Evolutionary conservation across 2,797 vertebrate genomes (phyloP).

Genomic region (Australoheros facetus): DNA sequence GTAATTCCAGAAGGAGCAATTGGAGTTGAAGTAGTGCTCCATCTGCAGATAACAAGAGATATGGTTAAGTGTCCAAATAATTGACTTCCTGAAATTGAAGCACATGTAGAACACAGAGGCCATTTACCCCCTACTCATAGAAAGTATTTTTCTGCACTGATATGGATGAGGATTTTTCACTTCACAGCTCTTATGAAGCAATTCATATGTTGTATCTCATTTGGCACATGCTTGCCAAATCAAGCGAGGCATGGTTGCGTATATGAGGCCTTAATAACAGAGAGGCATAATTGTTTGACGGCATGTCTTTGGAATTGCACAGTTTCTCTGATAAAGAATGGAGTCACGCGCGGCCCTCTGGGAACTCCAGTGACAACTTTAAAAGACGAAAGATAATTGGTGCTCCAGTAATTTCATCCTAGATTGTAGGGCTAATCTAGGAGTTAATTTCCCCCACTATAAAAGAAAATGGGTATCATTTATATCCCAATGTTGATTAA

Average conservation of each 20-base stretch:
- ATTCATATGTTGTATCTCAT: constrained; percentile 77
- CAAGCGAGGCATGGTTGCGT: constrained; percentile 71
- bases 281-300: constrained; percentile 82
- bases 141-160: constrained; percentile 70
- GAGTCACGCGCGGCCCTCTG: constrained; percentile 75
- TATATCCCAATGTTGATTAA: constrained; percentile 98
- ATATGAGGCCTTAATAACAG: constrained; percentile 81
- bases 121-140: constrained; percentile 78
- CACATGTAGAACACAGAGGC: constrained; percentile 76
- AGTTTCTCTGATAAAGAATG: constrained; percentile 82
- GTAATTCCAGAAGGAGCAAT: constrained; percentile 99
- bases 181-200: constrained; percentile 73
- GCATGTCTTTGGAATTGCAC: constrained; percentile 82
- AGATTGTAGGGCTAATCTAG: constrained; percentile 89
- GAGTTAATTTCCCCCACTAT: constrained; percentile 91
- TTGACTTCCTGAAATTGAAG: constrained; percentile 78
- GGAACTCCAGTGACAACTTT: constrained; percentile 83
- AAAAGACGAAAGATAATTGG: constrained; percentile 86
- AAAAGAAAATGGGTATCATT: constrained; percentile 92
- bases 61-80: constrained; percentile 81
- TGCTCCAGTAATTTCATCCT: constrained; percentile 84
- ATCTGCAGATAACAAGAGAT: constrained; percentile 85
- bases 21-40: constrained; percentile 98
- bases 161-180: constrained; percentile 73
- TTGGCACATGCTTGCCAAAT: constrained; percentile 78